Percentiles rank a stretch among this genome's conserved stretches.
phyloP scores from a whole-genome alignment of 2,113 vertebrate genomes.

The Xenopus borealis region DNA sequence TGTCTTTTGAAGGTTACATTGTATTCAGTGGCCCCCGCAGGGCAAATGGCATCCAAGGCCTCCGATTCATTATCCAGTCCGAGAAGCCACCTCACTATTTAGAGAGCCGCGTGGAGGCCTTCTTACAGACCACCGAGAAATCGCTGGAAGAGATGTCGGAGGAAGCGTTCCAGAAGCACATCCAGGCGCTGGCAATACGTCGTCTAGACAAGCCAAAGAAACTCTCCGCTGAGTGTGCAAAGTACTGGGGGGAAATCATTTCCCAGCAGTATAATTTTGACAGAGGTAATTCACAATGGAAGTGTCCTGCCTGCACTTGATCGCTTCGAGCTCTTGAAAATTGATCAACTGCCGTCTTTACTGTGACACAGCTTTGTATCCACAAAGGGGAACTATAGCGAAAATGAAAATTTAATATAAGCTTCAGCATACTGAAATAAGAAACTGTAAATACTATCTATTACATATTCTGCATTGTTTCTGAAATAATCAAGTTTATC shows the following conservation, averaged over 20 bases:
- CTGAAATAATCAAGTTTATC: no score
- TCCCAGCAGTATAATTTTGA: constrained; percentile 98
- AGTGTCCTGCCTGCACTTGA: no score
- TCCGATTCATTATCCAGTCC: constrained; percentile 94
- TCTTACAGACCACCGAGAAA: constrained; percentile 89
- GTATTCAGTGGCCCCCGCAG: constrained; percentile 93
- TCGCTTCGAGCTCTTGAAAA: no score
- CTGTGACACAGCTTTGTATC: no score
- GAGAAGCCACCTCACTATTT: constrained; percentile 96
- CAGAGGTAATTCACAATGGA: constrained; percentile 74
- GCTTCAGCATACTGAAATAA: no score
- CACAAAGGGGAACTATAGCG: no score
- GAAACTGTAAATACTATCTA: no score
- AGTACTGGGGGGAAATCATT: constrained; percentile 97
- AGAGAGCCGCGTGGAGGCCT: constrained; percentile 94
- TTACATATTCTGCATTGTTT: no score
- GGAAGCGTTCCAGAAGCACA: constrained; percentile 95
- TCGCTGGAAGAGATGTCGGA: constrained; percentile 88
- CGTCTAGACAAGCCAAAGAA: constrained; percentile 98
- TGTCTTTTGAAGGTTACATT: constrained; percentile 80
- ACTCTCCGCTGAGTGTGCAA: constrained; percentile 92
- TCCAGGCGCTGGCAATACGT: constrained; percentile 93
- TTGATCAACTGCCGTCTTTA: no score
- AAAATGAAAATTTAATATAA: no score
- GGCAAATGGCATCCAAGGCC: constrained; percentile 91